Evolutionary conservation across 2,113 vertebrate species (phyloP).

Genomic region (Heterochromis multidens): DNA sequence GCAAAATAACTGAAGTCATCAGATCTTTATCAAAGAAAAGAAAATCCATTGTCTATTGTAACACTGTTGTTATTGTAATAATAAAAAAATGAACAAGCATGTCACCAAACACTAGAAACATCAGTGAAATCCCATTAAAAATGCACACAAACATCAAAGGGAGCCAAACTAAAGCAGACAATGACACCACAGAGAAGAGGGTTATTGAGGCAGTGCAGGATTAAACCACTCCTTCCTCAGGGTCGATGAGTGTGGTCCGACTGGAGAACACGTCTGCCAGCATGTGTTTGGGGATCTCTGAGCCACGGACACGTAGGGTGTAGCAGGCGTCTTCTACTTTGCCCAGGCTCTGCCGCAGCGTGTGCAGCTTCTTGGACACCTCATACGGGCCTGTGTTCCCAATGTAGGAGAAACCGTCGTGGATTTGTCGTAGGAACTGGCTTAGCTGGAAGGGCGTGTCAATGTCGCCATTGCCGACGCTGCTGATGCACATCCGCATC

Average conservation of each 20-base stretch:
- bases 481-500: constrained; percentile 96
- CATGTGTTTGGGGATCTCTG: constrained; percentile 97
- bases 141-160: constrained; percentile 3
- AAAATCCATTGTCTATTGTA: constrained; percentile 10
- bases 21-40: constrained; percentile 27
- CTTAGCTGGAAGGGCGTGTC: constrained; percentile 95
- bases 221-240: constrained; percentile 86
- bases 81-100: constrained; percentile 6
- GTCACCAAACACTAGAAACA: neutral
- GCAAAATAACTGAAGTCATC: constrained; percentile 43
- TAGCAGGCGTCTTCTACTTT: constrained; percentile 98
- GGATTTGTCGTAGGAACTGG: constrained; percentile 91
- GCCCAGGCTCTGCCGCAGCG: constrained; percentile 90
- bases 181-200: neutral
- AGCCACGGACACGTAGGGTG: constrained; percentile 88
- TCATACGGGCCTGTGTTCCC: constrained; percentile 97
- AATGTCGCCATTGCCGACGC: constrained; percentile 94
- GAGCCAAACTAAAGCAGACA: neutral
- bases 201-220: neutral
- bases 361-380: constrained; percentile 95
- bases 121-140: constrained; percentile 12
- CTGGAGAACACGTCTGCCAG: constrained; percentile 91
- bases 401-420: constrained; percentile 94
- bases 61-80: constrained; percentile 1
- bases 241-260: constrained; percentile 84